Base-by-base conservation (phyloP, 2,888 invertebrate species). In the Diloba caeruleocephala region DNA sequence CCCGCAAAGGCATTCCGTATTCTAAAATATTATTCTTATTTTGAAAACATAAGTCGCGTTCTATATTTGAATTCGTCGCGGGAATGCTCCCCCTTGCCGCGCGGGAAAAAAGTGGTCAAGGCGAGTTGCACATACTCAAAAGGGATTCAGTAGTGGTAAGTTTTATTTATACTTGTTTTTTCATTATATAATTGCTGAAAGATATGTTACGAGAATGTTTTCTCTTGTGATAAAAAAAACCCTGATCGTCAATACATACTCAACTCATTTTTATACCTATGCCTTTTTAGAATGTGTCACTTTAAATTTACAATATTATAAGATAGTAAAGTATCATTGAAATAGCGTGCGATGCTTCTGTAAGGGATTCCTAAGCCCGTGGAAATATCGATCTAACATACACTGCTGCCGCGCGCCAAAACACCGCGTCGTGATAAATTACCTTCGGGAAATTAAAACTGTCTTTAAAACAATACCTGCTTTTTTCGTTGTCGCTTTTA, bases 401-500 rank as follows among this genome's bases (percentile, higher is more conserved):
- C 70, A 76, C 74, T 71, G 58, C 66, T 56, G 72, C 65, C 79
- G 76, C 79, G 79, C 77, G 78, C 82, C 78, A 76, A 82, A 84
- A 79, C 80, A 80, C 76, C 76, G 77, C 48, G 45, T 36, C 59
- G 87, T 88, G 89, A 93, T 93, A 93, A 93, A 93, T 93, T 92
- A 93, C 91, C 88, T 90, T 90, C 90, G 91, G 93, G 93, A 93
- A 93, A 94, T 93, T 93, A 92, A 93, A 94, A 91, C 86, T 90
- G 90, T 90, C 92, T 90, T 90, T 90, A 89, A 88, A 91, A 91
- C 92, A 92, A 92, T 90, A 88, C 89, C 85, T 89, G 85, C 84
- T 85, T 87, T 83, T 80, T 86, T 82, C 82, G 79, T 77, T 72
- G 71, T 67, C 71, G 70, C 68, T 78, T 73, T 76, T 78, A 52